Evolutionary conservation across 2,113 vertebrate genomes (phyloP).

Genomic region (Phylloscopus trochiloides): DNA sequence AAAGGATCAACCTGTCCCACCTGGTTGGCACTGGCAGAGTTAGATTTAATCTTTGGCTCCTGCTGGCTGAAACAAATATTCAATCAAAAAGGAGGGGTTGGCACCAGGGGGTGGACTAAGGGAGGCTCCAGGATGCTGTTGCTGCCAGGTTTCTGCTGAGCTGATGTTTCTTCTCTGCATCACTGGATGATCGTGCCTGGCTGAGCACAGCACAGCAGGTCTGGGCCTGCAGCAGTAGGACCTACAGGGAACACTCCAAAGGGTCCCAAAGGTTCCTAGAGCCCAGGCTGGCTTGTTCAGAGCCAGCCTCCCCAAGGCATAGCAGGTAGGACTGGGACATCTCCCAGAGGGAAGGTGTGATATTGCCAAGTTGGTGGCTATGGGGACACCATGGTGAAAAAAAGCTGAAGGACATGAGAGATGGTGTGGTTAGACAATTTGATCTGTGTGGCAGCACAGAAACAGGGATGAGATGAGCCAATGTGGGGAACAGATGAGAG

Average conservation of each 20-base stretch:
- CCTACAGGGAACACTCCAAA: neutral
- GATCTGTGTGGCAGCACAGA: neutral
- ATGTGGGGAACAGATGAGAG: neutral
- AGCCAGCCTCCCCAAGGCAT: neutral
- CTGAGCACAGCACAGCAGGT: neutral
- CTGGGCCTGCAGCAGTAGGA: neutral
- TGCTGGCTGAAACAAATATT: neutral
- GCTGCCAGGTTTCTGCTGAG: neutral
- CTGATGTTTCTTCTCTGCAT: neutral
- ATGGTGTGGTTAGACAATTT: neutral
- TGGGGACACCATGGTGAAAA: neutral
- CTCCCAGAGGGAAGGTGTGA: neutral
- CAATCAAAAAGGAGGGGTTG: neutral
- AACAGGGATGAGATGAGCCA: neutral
- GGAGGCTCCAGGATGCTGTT: neutral
- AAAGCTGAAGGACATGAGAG: neutral
- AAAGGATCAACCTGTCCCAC: neutral
- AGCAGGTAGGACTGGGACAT: accelerated
- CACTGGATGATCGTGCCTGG: neutral
- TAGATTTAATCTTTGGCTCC: neutral
- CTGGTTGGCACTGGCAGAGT: neutral
- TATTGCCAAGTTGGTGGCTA: neutral
- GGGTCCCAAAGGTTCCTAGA: neutral
- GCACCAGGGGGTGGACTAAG: neutral
- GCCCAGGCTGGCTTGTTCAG: neutral